Percentiles rank a stretch among this genome's conserved stretches.
Evolutionary conservation across 2,888 invertebrate genomes (phyloP).

Genomic region (Ashinkailepas kermadecensis): DNA sequence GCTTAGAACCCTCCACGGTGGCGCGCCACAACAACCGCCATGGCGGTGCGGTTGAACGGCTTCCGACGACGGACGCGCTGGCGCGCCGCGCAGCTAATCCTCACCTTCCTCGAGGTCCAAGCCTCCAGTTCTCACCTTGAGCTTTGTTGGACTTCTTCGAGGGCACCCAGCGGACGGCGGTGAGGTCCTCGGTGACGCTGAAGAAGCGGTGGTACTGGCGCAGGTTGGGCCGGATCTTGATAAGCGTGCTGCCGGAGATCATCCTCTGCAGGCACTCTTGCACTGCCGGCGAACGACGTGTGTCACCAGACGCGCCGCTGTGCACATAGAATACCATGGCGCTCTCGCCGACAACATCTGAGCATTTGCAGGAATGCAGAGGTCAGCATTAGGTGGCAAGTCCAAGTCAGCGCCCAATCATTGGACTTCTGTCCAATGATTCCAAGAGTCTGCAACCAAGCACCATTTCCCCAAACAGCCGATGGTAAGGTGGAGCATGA

Average conservation of each 20-base stretch:
- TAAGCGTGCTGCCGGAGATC: constrained; percentile 50
- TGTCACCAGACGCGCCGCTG: neutral
- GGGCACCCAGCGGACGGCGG: constrained; percentile 51
- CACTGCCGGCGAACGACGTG: constrained; percentile 43
- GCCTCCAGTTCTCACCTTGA: constrained; percentile 41
- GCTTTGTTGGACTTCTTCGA: constrained; percentile 54
- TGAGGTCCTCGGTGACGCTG: constrained; percentile 48
- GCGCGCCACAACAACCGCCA: too few relatives aligned
- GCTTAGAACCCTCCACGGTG: too few relatives aligned
- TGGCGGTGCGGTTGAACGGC: neutral
- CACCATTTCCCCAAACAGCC: too few relatives aligned
- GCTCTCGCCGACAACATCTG: neutral
- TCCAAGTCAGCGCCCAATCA: too few relatives aligned
- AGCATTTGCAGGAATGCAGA: neutral
- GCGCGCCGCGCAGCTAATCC: too few relatives aligned
- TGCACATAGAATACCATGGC: neutral
- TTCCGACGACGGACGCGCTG: neutral
- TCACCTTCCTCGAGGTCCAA: too few relatives aligned
- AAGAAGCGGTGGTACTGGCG: constrained; percentile 52
- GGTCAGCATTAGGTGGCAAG: too few relatives aligned
- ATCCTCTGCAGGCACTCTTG: constrained; percentile 51
- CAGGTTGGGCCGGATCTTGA: constrained; percentile 51
- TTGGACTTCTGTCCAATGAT: too few relatives aligned
- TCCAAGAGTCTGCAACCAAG: too few relatives aligned
- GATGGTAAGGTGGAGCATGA: too few relatives aligned